phyloP scores from a whole-genome alignment of 2,797 vertebrate genomes.

The Cuniculus paca region DNA sequence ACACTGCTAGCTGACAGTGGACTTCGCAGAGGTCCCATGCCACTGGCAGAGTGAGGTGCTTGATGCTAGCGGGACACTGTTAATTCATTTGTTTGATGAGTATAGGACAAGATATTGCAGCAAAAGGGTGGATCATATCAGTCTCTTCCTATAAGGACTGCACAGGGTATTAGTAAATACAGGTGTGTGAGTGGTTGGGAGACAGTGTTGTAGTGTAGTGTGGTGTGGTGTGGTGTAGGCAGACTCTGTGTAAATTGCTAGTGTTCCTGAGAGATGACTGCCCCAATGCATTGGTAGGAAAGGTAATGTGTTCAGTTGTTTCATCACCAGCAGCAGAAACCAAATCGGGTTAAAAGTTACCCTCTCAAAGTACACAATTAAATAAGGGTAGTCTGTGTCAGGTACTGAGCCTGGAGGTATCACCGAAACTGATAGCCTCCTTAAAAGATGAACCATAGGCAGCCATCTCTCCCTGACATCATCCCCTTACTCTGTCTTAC shows the following conservation, averaged over 20 bases:
- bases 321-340: conserved; percentile 26
- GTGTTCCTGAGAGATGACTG: not conserved
- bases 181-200: not conserved
- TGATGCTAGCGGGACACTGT: not conserved
- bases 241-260: not conserved
- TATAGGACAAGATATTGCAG: not conserved
- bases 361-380: not conserved
- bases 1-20: not conserved
- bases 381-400: not conserved
- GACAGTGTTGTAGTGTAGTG: not conserved
- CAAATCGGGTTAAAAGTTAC: conserved; percentile 22
- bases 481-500: not conserved
- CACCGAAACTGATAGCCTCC: not conserved
- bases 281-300: not conserved
- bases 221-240: not conserved
- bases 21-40: not conserved
- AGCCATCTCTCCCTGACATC: not conserved
- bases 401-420: not conserved
- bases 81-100: not conserved
- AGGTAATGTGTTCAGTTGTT: not conserved
- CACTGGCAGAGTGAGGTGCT: not conserved
- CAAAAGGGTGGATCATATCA: not conserved
- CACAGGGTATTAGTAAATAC: not conserved
- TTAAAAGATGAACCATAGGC: not conserved
- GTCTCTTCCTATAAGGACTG: conserved; percentile 15